Base-by-base conservation (phyloP, 2,113 vertebrate species). In the Symphodus melops region DNA sequence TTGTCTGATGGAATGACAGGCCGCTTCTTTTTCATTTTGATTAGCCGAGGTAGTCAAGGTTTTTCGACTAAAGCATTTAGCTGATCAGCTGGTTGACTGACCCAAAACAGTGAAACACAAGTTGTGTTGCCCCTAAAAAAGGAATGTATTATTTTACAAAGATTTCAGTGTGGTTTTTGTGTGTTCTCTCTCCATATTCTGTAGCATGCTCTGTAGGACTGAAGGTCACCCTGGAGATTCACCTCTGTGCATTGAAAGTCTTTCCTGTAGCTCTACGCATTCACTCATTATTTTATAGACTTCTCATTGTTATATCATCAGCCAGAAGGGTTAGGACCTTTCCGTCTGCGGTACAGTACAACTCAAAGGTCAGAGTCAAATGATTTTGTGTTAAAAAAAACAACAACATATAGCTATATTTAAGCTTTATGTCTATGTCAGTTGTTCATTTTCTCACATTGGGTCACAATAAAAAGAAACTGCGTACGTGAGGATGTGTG, bases 291-390 rank as follows among this genome's bases (percentile, higher is more conserved):
- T 67, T 80, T 80, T 69, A 78, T 76, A 49, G 52, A 72, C 23
- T 66, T 25, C 20, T 77, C 25, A 54, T 46, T 51, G 61, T 55
- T 79, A 52, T 23, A 72, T 72, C 74, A 68, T 53, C 42, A 63
- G n/a, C 9, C 17, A 58, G 49, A 48, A 12, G 63, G 60, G 59
- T 20, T 59, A 61, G 61, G 70, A 77, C 60, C 46, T 61, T 13
- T 61, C 16, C 68, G 20, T 19, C 48, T 72, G 57, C 39, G 60
- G 20, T 77, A 64, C 85, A 87, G 20, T 77, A 64, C 85, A 87
- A 83, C 60, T 53, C 66, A 88, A 79, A 89, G 79, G 68, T 79
- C 65, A 75, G 23, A 83, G 71, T 41, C 39, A 7, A 54, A 62
- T 65, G 42, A 48, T 33, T 23, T 51, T 16, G 54, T 59, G 52